Evolutionary conservation across 2,888 invertebrate genomes (phyloP).

Genomic region (Acanthosepion pharaonis): DNA sequence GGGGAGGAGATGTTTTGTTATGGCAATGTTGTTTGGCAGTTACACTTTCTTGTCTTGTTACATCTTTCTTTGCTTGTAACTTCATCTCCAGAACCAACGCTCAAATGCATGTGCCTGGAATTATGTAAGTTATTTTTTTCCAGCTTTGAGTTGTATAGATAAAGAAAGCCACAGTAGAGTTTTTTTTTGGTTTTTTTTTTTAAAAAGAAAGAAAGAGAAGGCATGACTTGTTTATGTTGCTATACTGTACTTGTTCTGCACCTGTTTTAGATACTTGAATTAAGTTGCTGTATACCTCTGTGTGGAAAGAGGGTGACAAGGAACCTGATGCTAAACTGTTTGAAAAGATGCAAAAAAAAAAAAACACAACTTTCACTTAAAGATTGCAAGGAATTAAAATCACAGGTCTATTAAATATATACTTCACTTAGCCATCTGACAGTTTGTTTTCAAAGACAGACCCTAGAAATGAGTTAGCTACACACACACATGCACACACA

Average conservation of each 20-base stretch:
- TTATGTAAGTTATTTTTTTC: background rate
- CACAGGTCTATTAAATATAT: background rate
- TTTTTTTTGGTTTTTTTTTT: too few relatives aligned
- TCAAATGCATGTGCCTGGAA: background rate
- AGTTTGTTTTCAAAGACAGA: too few relatives aligned
- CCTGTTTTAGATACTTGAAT: background rate
- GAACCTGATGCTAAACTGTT: background rate
- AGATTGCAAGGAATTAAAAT: background rate
- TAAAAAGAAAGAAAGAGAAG: background rate
- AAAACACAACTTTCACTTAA: background rate
- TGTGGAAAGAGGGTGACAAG: background rate
- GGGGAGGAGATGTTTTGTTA: background rate
- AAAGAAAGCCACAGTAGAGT: background rate
- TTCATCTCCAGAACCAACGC: background rate
- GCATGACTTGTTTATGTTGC: background rate
- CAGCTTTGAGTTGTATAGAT: background rate
- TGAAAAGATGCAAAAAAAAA: slow-evolving; percentile 2
- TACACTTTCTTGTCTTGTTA: background rate
- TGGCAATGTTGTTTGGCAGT: background rate
- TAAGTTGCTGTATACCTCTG: background rate
- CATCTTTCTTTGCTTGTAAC: background rate
- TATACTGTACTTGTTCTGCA: background rate
- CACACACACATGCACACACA: too few relatives aligned
- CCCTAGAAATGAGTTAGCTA: too few relatives aligned
- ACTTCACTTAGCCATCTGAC: too few relatives aligned